phyloP scores from a whole-genome alignment of 2,888 invertebrate species.

The Heliconius sara region DNA sequence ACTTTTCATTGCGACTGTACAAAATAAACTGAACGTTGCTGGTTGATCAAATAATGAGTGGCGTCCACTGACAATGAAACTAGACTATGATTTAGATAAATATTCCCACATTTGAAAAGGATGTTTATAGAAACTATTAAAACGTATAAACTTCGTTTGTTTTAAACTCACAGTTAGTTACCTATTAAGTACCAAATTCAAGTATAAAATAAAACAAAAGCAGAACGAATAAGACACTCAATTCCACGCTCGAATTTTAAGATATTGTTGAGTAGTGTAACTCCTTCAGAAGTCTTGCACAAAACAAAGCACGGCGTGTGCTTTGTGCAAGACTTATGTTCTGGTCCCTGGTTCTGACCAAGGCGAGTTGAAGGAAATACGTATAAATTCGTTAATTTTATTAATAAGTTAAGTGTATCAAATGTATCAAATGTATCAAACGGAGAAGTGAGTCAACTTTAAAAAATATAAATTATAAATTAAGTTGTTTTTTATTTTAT shows the following conservation, averaged over 20 bases:
- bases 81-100: constrained; percentile 39
- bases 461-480: no score
- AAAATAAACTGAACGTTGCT: constrained; percentile 32
- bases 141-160: constrained; percentile 2
- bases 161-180: not conserved
- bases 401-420: no score
- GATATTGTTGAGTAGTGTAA: not conserved
- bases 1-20: constrained; percentile 26
- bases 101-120: constrained; percentile 43
- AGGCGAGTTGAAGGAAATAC: no score
- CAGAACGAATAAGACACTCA: not conserved
- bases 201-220: not conserved
- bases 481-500: no score
- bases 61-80: constrained; percentile 39
- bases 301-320: no score
- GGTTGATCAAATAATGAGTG: constrained; percentile 38
- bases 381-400: no score
- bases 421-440: no score
- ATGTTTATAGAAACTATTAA: constrained; percentile 39
- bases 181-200: not conserved
- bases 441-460: no score
- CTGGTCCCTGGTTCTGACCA: no score
- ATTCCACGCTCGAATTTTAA: not conserved
- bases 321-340: no score
- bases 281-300: no score